Base-by-base conservation (phyloP, 2,113 vertebrate genomes). In the Promerops cafer region DNA sequence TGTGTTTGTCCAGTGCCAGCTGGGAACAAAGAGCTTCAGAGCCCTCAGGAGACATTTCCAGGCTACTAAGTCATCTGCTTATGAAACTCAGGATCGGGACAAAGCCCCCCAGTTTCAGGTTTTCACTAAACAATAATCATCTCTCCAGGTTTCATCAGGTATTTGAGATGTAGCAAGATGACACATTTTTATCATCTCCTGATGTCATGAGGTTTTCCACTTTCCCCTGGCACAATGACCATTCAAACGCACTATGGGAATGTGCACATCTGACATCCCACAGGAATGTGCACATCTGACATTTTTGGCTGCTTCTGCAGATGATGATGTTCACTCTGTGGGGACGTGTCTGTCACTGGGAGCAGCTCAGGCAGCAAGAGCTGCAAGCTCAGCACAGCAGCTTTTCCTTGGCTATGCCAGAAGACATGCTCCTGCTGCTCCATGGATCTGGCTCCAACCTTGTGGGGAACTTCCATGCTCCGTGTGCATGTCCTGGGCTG, bases 401-500 rank as follows among this genome's bases (percentile, higher is more conserved):
- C 23, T 82, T 54, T 37, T 37, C 8, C 27, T 59, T 45, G 47
- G 33, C 57, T 52, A 27, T 68, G 18, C 22, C 31, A 50, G 35
- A n/a, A 28, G 12, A 30, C 20, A 5, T 42, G 56, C 10, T 79
- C 0, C 47, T 53, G 37, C 60, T 90, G 81, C 63, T 78, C 24
- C 21, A 0, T 7, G 30, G 37, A 16, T 23, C 19, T 54, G 44
- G 10, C 39, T 89, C 28, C 33, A 57, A 0, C 0, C 1, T 17
- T 49, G 33, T n/a, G 47, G 53, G 15, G n/a, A 75, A 16, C 26
- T 23, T 64, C 37, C 8, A 5, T 9, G 35, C 9, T 53, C 39
- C 35, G 27, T 2, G 5, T 42, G 18, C 60, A 2, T 24, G n/a
- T 27, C 27, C 59, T 57, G 54, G 49, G 5, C 8, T 40, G 69